These are phyloP conservation scores for Epinephelus cyanopodus DNA, from an alignment of 2,113 vertebrate species.

Conservation along the genomic window DNA sequence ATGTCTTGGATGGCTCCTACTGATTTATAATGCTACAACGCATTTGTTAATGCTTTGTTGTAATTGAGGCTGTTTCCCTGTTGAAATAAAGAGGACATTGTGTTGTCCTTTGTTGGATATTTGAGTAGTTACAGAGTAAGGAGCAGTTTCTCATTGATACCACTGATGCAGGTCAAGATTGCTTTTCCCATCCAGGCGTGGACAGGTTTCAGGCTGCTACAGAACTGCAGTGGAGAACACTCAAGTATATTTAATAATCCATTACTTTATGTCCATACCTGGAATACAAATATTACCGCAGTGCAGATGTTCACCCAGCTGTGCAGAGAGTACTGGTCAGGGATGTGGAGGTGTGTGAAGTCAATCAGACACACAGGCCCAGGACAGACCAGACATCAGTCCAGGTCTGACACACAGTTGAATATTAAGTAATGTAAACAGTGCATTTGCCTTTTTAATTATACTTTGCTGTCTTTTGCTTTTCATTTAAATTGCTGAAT, in stretches of 20 bases:
- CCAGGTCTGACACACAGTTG: neutral
- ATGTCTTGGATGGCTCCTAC: too few relatives aligned
- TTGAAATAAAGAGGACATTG: too few relatives aligned
- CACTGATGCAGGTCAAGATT: conserved; percentile 39
- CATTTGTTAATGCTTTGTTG: too few relatives aligned
- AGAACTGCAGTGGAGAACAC: conserved; percentile 17
- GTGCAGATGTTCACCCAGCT: conserved; percentile 56
- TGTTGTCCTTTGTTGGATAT: neutral
- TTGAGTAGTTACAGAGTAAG: conserved; percentile 27
- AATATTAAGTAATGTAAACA: neutral
- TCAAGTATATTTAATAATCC: neutral
- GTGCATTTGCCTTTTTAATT: neutral
- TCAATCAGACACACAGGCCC: conserved; percentile 43
- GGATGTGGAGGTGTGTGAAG: conserved; percentile 24
- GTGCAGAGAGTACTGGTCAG: conserved; percentile 46
- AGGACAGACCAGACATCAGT: conserved; percentile 37
- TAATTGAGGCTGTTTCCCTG: too few relatives aligned
- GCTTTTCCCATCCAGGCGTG: conserved; percentile 46
- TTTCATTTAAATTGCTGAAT: neutral
- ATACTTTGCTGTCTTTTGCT: neutral
- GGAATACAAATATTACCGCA: conserved; percentile 32
- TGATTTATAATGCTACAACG: too few relatives aligned
- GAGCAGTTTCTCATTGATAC: conserved; percentile 50
- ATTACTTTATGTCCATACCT: conserved; percentile 15
- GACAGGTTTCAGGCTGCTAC: conserved; percentile 19